Conservation (phyloP, 2,797 vertebrate species). For the Myotis findleyi region DNA sequence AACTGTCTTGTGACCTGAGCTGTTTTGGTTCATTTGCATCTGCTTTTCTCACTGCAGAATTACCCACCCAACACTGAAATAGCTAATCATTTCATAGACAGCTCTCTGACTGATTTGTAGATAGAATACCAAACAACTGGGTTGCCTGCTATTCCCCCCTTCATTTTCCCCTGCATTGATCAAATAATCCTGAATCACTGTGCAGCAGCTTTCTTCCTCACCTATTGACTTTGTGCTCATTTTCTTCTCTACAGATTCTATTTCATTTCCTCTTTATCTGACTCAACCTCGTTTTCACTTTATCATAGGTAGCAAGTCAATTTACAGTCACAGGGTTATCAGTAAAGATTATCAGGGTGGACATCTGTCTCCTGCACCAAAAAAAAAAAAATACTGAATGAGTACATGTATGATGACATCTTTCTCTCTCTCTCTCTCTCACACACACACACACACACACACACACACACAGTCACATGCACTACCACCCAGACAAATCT, state of each 20-base stretch:
- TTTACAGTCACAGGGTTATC: slow-evolving; percentile 73
- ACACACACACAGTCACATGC: fast-evolving
- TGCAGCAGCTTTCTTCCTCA: slow-evolving; percentile 57
- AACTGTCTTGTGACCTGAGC: not conserved
- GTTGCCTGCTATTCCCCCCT: slow-evolving; percentile 31
- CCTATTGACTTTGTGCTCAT: slow-evolving; percentile 76
- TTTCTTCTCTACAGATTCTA: slow-evolving; percentile 72
- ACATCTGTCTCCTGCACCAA: slow-evolving; percentile 44
- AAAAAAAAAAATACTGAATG: not conserved
- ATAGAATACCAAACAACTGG: slow-evolving; percentile 52
- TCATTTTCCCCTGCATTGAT: slow-evolving; percentile 66
- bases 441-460: not conserved
- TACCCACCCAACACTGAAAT: slow-evolving; percentile 42
- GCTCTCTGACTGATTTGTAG: slow-evolving; percentile 59
- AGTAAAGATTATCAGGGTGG: slow-evolving; percentile 70
- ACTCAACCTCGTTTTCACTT: slow-evolving; percentile 69
- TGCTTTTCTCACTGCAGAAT: slow-evolving; percentile 35
- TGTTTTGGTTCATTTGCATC: slow-evolving; percentile 36
- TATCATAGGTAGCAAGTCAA: slow-evolving; percentile 79
- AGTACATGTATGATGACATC: not conserved
- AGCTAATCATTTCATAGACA: slow-evolving; percentile 65
- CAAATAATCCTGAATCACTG: slow-evolving; percentile 65
- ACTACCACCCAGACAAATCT: slow-evolving; percentile 23
- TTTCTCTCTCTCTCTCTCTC: no score
- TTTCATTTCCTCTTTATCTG: slow-evolving; percentile 81